These are phyloP conservation scores for Acromyrmex charruanus DNA, from an alignment of 1,140 invertebrate species.

Conservation along the genomic window DNA sequence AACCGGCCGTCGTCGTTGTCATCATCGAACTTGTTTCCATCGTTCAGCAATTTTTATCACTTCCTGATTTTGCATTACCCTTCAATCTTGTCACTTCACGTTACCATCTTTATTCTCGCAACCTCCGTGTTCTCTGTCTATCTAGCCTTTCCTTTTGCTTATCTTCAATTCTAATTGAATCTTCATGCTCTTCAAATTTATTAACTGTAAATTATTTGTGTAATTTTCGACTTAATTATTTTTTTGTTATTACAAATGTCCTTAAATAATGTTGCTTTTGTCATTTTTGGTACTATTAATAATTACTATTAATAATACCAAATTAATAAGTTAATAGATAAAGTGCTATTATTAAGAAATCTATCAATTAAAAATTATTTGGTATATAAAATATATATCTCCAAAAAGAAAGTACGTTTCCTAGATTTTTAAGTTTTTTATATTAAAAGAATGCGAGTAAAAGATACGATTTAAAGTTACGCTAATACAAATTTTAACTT, in stretches of 20 bases:
- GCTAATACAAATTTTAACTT: too few species aligned
- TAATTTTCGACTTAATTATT: not conserved
- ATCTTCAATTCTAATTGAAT: not conserved
- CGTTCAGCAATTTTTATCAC: slow-evolving; percentile 41
- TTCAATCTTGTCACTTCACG: not conserved
- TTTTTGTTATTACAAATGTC: not conserved
- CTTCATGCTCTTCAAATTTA: not conserved
- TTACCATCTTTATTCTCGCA: slow-evolving; percentile 57
- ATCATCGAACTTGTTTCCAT: slow-evolving; percentile 67
- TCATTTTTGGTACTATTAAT: not conserved
- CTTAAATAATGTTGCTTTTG: not conserved
- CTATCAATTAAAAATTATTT: not conserved
- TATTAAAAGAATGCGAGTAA: too few species aligned
- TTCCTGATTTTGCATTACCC: slow-evolving; percentile 22
- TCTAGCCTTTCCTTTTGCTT: not conserved
- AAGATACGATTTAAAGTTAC: too few species aligned
- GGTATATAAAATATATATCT: not conserved
- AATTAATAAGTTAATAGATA: not conserved
- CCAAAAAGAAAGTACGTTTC: too few species aligned
- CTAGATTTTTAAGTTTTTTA: too few species aligned
- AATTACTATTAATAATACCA: not conserved
- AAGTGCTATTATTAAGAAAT: not conserved
- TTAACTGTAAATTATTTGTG: not conserved
- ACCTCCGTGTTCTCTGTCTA: not conserved
- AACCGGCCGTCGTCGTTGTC: slow-evolving; percentile 9